Conservation (phyloP, 2,797 vertebrate species). For the Brachyalestes nurse region DNA sequence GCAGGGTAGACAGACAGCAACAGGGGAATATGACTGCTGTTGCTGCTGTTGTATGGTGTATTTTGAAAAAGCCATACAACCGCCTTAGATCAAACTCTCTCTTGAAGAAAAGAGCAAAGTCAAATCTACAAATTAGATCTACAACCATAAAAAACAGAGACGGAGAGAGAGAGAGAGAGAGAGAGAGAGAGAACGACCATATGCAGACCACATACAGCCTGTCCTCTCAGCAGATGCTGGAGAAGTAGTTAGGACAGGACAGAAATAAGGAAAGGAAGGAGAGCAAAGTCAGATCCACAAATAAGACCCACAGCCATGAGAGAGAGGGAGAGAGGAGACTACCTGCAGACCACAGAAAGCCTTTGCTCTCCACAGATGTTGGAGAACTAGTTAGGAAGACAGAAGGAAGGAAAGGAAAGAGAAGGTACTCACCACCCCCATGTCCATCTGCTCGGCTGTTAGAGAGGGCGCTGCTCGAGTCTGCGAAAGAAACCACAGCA, state of each 20-base stretch:
- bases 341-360: too few relatives aligned
- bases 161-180: too few relatives aligned
- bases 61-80: too few relatives aligned
- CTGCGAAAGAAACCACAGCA: constrained; percentile 69
- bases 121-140: too few relatives aligned
- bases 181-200: too few relatives aligned
- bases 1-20: neutral
- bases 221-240: neutral
- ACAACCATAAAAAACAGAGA: too few relatives aligned
- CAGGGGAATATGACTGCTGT: neutral
- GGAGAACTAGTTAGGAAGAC: neutral
- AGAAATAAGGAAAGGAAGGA: neutral
- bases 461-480: constrained; percentile 73
- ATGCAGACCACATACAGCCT: neutral
- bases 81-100: too few relatives aligned
- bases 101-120: too few relatives aligned
- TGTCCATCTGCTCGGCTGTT: constrained; percentile 76
- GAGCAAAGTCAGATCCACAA: too few relatives aligned
- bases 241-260: constrained; percentile 4
- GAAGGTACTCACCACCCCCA: constrained; percentile 75
- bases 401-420: neutral
- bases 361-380: too few relatives aligned
- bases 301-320: too few relatives aligned
- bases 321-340: too few relatives aligned
- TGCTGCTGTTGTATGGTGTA: neutral